Percentiles rank a stretch among this genome's conserved stretches.
These are phyloP conservation scores for Thinocorus orbignyianus DNA, from an alignment of 2,113 vertebrate species.

Conservation along the genomic window DNA sequence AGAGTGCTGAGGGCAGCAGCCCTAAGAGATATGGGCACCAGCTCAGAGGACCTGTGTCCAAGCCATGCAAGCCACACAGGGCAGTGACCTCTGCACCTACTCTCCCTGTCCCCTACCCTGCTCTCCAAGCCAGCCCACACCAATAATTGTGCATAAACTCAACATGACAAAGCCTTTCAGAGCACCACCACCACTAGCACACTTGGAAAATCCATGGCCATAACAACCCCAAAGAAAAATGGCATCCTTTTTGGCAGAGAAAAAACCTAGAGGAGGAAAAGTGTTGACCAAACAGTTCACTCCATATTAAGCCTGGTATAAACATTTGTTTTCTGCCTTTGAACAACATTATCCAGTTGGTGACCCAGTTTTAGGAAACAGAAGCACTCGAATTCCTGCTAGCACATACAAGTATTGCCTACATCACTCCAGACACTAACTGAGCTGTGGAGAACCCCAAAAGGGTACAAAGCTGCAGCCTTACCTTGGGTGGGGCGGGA, in stretches of 20 bases:
- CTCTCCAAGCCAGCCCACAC: background rate
- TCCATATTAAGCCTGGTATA: background rate
- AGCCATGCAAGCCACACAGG: fast-evolving
- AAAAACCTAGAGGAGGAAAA: background rate
- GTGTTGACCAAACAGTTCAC: background rate
- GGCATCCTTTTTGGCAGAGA: background rate
- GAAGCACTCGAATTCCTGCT: background rate
- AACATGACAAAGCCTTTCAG: background rate
- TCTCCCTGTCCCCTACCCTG: background rate
- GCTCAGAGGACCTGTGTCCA: background rate
- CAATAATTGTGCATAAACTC: background rate
- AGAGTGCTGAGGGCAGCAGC: background rate
- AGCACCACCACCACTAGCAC: background rate
- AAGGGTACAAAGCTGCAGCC: background rate
- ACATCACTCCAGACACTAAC: background rate
- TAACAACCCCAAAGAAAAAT: background rate
- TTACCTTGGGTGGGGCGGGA: constrained; percentile 24
- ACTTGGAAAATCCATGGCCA: fast-evolving
- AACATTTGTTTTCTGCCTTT: background rate
- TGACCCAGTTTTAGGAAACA: background rate
- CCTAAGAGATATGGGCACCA: background rate
- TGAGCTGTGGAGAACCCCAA: background rate
- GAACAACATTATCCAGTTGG: background rate
- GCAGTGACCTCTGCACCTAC: background rate
- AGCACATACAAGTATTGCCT: background rate